Conservation (phyloP, 2,888 invertebrate genomes). For the Priocnemis perturbator region DNA sequence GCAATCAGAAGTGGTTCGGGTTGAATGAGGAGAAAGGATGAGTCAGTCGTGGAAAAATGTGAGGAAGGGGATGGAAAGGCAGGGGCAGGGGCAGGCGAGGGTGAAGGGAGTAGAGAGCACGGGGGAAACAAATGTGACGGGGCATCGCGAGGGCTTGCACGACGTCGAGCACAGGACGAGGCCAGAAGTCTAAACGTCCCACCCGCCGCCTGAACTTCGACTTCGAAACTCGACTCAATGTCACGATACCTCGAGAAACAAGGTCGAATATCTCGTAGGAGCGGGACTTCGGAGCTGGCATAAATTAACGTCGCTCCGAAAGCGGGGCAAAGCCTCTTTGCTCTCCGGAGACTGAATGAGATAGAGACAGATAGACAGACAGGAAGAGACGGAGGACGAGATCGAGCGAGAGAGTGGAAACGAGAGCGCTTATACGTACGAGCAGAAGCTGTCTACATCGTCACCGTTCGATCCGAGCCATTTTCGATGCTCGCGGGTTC, state of each 20-base stretch:
- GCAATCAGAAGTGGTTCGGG: too few relatives aligned
- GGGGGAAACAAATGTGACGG: too few relatives aligned
- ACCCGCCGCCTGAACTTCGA: not conserved
- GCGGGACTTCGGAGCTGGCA: not conserved
- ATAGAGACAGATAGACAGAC: conserved; percentile 3
- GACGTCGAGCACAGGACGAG: too few relatives aligned
- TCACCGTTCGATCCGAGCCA: not conserved
- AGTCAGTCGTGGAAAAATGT: too few relatives aligned
- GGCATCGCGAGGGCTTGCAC: too few relatives aligned
- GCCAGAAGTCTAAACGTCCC: too few relatives aligned
- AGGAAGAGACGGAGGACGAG: conserved; percentile 2
- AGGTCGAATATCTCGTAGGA: conserved; percentile 12
- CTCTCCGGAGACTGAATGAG: not conserved
- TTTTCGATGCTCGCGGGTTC: too few relatives aligned
- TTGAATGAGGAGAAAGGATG: too few relatives aligned
- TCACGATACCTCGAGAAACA: conserved; percentile 15
- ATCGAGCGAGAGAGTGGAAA: conserved; percentile 21
- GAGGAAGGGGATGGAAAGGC: too few relatives aligned
- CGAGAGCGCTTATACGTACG: not conserved
- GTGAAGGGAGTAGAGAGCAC: not conserved
- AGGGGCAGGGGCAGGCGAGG: not conserved
- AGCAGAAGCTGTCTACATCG: not conserved
- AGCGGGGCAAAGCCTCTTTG: conserved; percentile 6
- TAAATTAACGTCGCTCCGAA: conserved; percentile 8
- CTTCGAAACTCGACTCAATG: conserved; percentile 15